A percentile compares a stretch with the other conserved stretches of the same genome.
phyloP scores from a whole-genome alignment of 2,113 vertebrate genomes.

The Ictalurus punctatus region DNA sequence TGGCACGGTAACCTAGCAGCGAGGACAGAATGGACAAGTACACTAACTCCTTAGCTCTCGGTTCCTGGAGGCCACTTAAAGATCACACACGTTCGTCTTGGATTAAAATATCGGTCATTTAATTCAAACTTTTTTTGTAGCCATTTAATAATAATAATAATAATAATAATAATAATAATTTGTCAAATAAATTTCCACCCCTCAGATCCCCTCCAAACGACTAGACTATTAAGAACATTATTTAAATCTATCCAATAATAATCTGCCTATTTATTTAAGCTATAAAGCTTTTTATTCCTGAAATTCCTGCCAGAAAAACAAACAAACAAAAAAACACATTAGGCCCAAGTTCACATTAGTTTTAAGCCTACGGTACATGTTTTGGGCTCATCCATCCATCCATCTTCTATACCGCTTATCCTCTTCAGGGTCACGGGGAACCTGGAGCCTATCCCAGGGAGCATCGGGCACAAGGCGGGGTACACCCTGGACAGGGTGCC shows the following conservation, averaged over 20 bases:
- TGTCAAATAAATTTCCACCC: not conserved
- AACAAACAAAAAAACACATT: not conserved
- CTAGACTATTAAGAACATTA: not conserved
- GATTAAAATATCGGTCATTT: not conserved
- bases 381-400: not conserved
- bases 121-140: not conserved
- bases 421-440: no score
- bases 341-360: not conserved
- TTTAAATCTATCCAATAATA: not conserved
- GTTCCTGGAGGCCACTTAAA: constrained; percentile 2
- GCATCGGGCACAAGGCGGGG: no score
- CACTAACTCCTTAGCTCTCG: constrained; percentile 13
- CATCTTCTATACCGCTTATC: no score
- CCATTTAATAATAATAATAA: no score
- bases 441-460: no score
- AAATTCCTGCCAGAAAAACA: not conserved
- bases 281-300: not conserved
- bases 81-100: not conserved
- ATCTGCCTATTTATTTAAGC: not conserved
- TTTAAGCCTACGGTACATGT: not conserved
- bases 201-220: not conserved
- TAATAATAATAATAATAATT: no score
- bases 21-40: constrained; percentile 24
- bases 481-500: no score
- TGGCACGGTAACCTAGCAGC: constrained; percentile 45